Evolutionary conservation across 2,113 vertebrate genomes (phyloP).

Genomic region (Australoheros scitulus): DNA sequence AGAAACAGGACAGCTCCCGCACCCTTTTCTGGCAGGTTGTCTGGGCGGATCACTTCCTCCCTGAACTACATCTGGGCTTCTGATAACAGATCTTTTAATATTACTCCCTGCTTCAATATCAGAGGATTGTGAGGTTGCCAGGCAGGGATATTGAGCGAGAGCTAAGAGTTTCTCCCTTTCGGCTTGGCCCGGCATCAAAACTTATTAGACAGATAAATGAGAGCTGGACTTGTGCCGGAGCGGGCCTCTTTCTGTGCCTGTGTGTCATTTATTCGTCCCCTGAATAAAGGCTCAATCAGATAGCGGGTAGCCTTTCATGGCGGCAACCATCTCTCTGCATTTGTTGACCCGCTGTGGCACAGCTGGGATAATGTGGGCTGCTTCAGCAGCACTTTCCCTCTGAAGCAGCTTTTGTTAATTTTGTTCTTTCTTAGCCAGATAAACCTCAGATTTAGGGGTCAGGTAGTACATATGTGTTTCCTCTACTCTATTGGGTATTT

Average conservation of each 20-base stretch:
- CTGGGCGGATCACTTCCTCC: slow-evolving; percentile 1
- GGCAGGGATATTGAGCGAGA: slow-evolving; percentile 53
- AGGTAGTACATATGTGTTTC: neutral
- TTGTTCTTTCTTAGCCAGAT: slow-evolving; percentile 11
- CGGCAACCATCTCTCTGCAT: slow-evolving; percentile 36
- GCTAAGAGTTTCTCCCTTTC: slow-evolving; percentile 45
- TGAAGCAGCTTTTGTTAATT: slow-evolving; percentile 23
- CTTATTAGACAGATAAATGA: slow-evolving; percentile 71
- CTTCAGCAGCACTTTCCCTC: slow-evolving; percentile 3
- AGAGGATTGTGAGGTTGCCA: slow-evolving; percentile 44
- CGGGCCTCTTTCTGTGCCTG: slow-evolving; percentile 23
- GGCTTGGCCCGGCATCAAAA: slow-evolving; percentile 41
- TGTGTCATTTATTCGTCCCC: slow-evolving; percentile 51
- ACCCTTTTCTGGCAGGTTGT: slow-evolving; percentile 15
- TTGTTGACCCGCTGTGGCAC: slow-evolving; percentile 36
- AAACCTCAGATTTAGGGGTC: neutral
- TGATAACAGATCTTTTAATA: slow-evolving; percentile 75
- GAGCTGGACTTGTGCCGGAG: slow-evolving; percentile 33
- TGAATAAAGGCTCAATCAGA: slow-evolving; percentile 65
- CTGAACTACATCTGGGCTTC: slow-evolving; percentile 14
- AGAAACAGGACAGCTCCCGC: neutral
- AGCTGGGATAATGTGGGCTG: neutral
- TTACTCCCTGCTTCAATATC: slow-evolving; percentile 43
- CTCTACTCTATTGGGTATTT: neutral
- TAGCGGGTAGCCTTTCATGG: slow-evolving; percentile 38